Conservation (phyloP, 2,797 vertebrate species). For the Pangasius larnaudii region DNA sequence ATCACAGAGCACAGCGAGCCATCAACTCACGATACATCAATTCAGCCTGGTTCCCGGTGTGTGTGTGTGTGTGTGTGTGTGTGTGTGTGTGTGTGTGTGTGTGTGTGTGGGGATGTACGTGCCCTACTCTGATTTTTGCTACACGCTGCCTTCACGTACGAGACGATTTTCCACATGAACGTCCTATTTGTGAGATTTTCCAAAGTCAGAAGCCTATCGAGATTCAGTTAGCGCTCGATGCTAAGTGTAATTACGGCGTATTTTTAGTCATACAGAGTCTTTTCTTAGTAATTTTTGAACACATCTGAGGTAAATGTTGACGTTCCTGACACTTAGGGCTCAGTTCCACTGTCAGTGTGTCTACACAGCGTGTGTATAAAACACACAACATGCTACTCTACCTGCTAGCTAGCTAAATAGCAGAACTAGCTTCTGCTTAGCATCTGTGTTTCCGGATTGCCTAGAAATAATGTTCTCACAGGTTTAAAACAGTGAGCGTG, state of each 20-base stretch:
- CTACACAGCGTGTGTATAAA: background rate
- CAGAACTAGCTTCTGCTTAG: background rate
- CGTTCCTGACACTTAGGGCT: background rate
- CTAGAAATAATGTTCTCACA: background rate
- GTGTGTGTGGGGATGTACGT: background rate
- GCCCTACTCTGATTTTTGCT: background rate
- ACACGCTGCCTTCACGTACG: background rate
- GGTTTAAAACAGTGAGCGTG: background rate
- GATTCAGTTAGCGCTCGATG: background rate
- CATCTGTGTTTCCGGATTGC: background rate
- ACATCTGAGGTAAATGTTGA: background rate
- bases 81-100: constrained; percentile 5
- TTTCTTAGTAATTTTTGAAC: background rate
- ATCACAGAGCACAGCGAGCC: constrained; percentile 23
- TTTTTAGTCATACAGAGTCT: background rate
- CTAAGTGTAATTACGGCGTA: background rate
- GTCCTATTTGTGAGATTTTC: background rate
- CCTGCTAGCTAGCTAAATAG: background rate
- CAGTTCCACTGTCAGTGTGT: background rate
- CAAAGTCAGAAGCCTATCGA: background rate
- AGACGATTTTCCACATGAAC: background rate
- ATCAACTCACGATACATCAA: background rate
- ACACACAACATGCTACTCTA: too few relatives aligned
- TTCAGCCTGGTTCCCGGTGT: constrained; percentile 15
- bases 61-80: constrained; percentile 38